Base-by-base conservation (phyloP, 2,888 invertebrate species). In the Stomorhina lunata region DNA sequence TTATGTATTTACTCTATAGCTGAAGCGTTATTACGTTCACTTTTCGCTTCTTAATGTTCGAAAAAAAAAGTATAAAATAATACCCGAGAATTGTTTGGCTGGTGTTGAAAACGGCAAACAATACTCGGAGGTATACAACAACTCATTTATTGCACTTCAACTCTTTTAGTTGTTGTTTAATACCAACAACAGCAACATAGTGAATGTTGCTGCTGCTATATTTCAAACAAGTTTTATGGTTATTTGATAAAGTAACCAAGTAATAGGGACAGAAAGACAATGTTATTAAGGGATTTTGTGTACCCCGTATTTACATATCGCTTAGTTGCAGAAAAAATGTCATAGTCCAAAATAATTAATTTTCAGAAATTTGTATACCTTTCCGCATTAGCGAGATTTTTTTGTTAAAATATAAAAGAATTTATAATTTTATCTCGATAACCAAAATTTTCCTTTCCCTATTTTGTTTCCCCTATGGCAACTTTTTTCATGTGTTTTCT, bases 131-230 rank as follows among this genome's bases (percentile, higher is more conserved):
- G 82, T 82, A 82, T 71, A 48, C 61, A 50, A 59, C n/a, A 9
- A 37, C 40, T 75, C 57, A 82, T 75, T 79, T 68, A 65, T 65
- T 71, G 73, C 69, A 82, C 79, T 81, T 79, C 73, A 79, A 79
- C 82, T 82, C 79, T 79, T 75, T 37, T 15, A 27, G 15, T 57
- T 77, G 43, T 43, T n/a, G 29, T 63, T 80, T 72, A 22, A 61
- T 73, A 50, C 53, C 50, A 48, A 32, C n/a, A n/a, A 61, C 73
- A 27, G 50, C n/a, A n/a, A n/a, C n/a, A n/a, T 59, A 50, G 12
- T 66, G 61, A 32, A 63, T 57, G 55, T 40, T 40, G 34, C n/a
- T n/a, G n/a, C n/a, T n/a, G n/a, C n/a, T n/a, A n/a, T n/a, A n/a
- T n/a, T n/a, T n/a, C n/a, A n/a, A n/a, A n/a, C n/a, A 37, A 76